Evolutionary conservation across 2,888 invertebrate species (phyloP), one percentile per base, ranked within the genome.

Genomic region (Calliphora vomitoria): DNA sequence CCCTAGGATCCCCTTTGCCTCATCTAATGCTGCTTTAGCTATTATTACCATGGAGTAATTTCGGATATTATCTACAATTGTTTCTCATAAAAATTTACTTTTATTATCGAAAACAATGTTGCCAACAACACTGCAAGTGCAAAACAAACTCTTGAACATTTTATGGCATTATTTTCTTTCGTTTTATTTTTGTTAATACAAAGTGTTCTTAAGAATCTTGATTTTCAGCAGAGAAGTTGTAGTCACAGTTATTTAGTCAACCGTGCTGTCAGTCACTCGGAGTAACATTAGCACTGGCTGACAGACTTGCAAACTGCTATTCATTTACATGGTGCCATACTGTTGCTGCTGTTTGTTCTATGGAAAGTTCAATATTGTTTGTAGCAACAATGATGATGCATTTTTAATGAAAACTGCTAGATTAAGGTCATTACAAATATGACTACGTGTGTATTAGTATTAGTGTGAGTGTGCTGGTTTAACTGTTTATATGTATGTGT

Each of bases 331-430:
- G 64, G 58, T 53, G 72, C 55, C 64, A 53, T 62, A 41, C 74
- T 80, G 62, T 80, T 80, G 62, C 71, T 71, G 41, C 20, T 55
- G 13, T 25, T 25, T 13, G n/a, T 20, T 47, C 20, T 47, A 47
- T 8, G 41, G 41, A 84, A 84, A 71, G 76, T 87, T 87, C 83
- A 87, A 80, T 86, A 80, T 83, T 83, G 66, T 75, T 86, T 74
- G 66, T 18, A 76, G 76, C 69, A 76, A 38, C 78, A 81, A 74
- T 87, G 81, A 74, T 84, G 87, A 87, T 87, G 87, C 81, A 87
- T 78, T 87, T 87, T 87, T 82, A 87, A 84, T 87, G 74, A 74
- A 87, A 81, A 84, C 78, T 78, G 35, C 72, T 84, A 78, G 81
- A 84, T 84, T 87, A 87, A 84, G 87, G 81, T 78, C 81, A 84